These are phyloP conservation scores for Falco punctatus DNA, from an alignment of 2,113 vertebrate species.

Conservation along the genomic window DNA sequence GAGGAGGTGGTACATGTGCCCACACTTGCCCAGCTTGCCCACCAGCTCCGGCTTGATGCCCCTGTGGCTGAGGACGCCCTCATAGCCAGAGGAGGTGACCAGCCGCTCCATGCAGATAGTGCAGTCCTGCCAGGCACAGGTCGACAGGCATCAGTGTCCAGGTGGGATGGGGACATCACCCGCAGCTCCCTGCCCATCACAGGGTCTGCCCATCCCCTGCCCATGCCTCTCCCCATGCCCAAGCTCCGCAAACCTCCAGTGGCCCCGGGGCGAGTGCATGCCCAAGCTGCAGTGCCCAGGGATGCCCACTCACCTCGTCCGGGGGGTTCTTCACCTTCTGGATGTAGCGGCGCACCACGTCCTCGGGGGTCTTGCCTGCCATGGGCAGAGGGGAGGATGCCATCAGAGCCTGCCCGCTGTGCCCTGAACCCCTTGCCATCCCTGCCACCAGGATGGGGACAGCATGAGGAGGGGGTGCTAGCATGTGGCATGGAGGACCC, in stretches of 20 bases:
- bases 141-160: accelerated
- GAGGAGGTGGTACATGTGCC: conserved; percentile 96
- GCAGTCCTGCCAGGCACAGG: neutral
- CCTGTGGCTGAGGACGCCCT: conserved; percentile 88
- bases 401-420: neutral
- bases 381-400: neutral
- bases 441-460: neutral
- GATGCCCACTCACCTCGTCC: conserved; percentile 84
- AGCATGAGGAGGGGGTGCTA: neutral
- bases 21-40: conserved; percentile 93
- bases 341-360: conserved; percentile 92
- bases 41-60: conserved; percentile 90
- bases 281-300: accelerated
- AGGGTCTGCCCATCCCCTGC: neutral
- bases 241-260: accelerated
- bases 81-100: conserved; percentile 91
- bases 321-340: conserved; percentile 93
- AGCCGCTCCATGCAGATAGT: conserved; percentile 57
- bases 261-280: accelerated
- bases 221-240: neutral
- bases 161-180: accelerated
- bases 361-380: conserved; percentile 92
- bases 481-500: accelerated
- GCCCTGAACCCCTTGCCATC: neutral
- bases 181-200: neutral